A percentile compares a stretch with the other conserved stretches of the same genome.
phyloP scores from a whole-genome alignment of 2,797 vertebrate genomes.

The Myotis planiceps region DNA sequence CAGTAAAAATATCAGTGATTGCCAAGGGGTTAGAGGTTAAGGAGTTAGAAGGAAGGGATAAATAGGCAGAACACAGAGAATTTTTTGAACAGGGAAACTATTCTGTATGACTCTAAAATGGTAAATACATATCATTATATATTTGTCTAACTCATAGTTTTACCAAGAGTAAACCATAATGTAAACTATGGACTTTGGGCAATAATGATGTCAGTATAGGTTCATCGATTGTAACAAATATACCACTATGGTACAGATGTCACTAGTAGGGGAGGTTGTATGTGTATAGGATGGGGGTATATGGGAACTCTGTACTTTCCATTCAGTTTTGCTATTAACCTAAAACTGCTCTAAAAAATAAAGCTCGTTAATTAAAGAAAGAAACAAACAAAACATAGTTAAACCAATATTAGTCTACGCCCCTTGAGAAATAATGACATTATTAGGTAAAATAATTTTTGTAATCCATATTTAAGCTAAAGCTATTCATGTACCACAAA shows the following conservation, averaged over 20 bases:
- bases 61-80: neutral
- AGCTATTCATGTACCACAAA: neutral
- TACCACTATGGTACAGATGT: neutral
- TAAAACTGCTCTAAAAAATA: neutral
- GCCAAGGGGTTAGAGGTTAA: neutral
- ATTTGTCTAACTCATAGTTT: neutral
- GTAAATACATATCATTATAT: neutral
- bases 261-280: too few species aligned
- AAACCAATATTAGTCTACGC: neutral
- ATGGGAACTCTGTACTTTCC: neutral
- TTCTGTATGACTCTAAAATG: neutral
- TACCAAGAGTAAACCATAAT: neutral
- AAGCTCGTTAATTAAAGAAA: neutral
- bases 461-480: neutral
- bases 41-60: neutral
- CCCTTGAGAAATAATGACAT: constrained; percentile 23
- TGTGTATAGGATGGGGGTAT: too few species aligned
- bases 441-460: constrained; percentile 35
- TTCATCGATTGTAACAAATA: neutral
- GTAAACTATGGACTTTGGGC: neutral
- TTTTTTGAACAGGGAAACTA: neutral
- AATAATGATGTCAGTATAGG: neutral
- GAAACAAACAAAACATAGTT: neutral
- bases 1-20: neutral
- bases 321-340: neutral